These are phyloP conservation scores for Megalopta genalis DNA, from an alignment of 1,140 invertebrate species.

Conservation along the genomic window DNA sequence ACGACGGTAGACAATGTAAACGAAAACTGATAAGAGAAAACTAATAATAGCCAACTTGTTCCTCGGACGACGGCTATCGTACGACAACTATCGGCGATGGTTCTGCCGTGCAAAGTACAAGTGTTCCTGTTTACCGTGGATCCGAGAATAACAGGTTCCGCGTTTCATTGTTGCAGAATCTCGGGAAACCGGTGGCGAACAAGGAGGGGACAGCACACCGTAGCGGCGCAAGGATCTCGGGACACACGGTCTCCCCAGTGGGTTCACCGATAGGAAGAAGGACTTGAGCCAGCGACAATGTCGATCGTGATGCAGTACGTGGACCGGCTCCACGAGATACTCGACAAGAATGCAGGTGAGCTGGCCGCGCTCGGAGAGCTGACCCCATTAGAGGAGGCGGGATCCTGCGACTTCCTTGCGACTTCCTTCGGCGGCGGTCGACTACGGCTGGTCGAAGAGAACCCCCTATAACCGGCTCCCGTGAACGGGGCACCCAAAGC, in stretches of 20 bases:
- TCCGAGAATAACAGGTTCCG: neutral
- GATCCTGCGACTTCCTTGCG: neutral
- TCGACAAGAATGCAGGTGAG: constrained; percentile 83
- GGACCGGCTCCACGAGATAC: constrained; percentile 83
- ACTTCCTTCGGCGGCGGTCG: neutral
- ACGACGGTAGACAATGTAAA: no score
- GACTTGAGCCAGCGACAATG: constrained; percentile 76
- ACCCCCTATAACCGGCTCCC: neutral
- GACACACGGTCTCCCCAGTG: no score
- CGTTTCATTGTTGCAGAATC: constrained; percentile 20
- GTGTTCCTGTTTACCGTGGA: no score
- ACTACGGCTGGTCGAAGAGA: no score
- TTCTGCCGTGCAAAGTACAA: no score
- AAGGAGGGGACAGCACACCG: no score
- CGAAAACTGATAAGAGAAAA: no score
- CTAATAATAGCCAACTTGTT: no score
- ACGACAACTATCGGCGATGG: no score
- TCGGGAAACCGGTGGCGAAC: neutral
- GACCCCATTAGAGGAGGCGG: no score
- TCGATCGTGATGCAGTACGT: constrained; percentile 84
- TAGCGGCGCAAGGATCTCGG: no score
- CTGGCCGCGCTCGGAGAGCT: neutral
- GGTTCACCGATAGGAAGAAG: neutral
- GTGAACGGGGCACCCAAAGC: neutral
- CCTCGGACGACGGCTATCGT: no score